Evolutionary conservation across 2,113 vertebrate species (phyloP), one percentile per base, ranked within the genome.

Genomic region (Eulacestoma nigropectus): DNA sequence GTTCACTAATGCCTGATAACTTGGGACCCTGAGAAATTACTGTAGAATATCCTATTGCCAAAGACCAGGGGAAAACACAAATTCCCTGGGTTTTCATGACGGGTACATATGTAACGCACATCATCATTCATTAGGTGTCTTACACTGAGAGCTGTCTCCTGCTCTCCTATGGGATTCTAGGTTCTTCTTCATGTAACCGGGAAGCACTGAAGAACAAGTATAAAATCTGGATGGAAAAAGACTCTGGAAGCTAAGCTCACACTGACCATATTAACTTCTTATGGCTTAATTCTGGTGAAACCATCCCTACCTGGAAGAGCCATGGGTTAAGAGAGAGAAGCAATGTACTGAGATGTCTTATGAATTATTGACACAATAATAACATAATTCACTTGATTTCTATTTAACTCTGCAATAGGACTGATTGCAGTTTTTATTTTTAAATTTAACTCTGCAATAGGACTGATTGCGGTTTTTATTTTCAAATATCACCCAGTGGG

Each of bases 31-130:
- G 57, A 84, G 33, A 91, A 87, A 70, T 35, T 32, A 55, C 14
- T 67, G 56, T 35, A 53, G 57, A 80, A 44, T 57, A 41, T 50
- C 16, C 13, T 17, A 6, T 47, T 84, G 52, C 14, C 39, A 78
- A 42, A 63, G 35, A 55, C 6, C 9, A 15, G 4, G 8, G 16
- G 42, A 84, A 90, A 53, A 27, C 13, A 68, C 13, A 57, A 29
- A 21, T 59, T 67, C 25, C 13, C 47, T 17, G 18, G 10, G 18
- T 35, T 87, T 74, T 68, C 21, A 27, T 56, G 25, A 35, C 13
- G 19, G 39, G 4, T 30, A 27, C 0, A 0, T 27, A 4, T 0
- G 2, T 33, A 81, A 59, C 13, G 7, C 42, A 63, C 6, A 30
- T 64, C 30, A 52, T 63, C 27, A 47, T 73, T 64, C 41, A 16